Evolutionary conservation across 2,888 invertebrate genomes (phyloP).

Genomic region (Axea sp.): DNA sequence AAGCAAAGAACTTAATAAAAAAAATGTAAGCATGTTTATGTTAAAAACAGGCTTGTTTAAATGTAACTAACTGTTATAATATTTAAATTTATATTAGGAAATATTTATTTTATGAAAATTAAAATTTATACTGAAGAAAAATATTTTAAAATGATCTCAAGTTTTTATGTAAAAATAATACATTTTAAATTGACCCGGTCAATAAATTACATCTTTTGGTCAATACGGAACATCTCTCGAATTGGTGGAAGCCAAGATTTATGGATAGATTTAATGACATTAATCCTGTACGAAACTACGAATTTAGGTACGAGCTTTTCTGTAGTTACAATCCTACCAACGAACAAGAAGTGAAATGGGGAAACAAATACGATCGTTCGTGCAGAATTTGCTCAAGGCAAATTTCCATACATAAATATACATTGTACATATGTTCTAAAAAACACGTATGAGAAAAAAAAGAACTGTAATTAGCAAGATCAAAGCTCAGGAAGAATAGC

Average conservation of each 20-base stretch:
- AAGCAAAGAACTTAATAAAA: no score
- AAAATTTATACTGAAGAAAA: no score
- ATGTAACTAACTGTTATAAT: no score
- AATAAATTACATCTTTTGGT: conserved; percentile 45
- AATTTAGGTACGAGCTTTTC: conserved; percentile 40
- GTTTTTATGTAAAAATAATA: conserved; percentile 9
- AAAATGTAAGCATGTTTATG: no score
- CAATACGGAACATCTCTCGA: conserved; percentile 33
- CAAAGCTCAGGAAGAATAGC: no score
- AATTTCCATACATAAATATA: conserved; percentile 54
- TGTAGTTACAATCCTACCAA: conserved; percentile 9
- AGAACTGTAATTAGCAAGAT: conserved; percentile 21
- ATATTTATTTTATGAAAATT: no score
- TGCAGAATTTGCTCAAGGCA: conserved; percentile 35
- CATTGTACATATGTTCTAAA: conserved; percentile 37
- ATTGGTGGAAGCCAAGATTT: conserved; percentile 44
- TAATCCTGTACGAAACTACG: conserved; percentile 40
- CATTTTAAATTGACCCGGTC: conserved; percentile 18
- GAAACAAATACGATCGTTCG: conserved; percentile 44
- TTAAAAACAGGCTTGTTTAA: no score
- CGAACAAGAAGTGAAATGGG: conserved; percentile 38
- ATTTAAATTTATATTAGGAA: no score
- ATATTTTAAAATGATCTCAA: conserved; percentile 1
- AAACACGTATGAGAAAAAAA: conserved; percentile 12
- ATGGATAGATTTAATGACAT: conserved; percentile 51